Conservation (phyloP, 2,888 invertebrate species). For the Aleiodes testaceus region DNA sequence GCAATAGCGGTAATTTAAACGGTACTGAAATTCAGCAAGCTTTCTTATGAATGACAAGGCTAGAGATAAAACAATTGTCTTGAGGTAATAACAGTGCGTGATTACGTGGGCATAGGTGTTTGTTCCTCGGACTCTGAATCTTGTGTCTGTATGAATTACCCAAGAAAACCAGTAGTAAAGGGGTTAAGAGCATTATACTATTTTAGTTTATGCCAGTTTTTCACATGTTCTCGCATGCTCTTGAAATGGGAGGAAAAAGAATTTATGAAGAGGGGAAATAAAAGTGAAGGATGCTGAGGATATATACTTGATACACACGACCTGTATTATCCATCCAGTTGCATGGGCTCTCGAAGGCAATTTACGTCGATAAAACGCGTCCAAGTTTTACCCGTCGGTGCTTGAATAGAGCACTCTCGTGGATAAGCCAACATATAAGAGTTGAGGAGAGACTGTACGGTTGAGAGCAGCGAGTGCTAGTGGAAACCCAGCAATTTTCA, state of each 20-base stretch:
- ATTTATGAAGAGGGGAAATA: slow-evolving; percentile 32
- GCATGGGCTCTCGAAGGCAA: slow-evolving; percentile 62
- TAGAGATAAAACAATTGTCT: no score
- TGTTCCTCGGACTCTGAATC: no score
- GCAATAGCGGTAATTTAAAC: slow-evolving; percentile 10
- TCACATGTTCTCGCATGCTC: slow-evolving; percentile 7
- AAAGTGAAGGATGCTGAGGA: slow-evolving; percentile 32
- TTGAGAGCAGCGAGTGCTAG: slow-evolving; percentile 10
- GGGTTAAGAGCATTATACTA: slow-evolving; percentile 9
- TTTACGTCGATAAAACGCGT: slow-evolving; percentile 67
- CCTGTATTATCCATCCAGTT: slow-evolving; percentile 33
- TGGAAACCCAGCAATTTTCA: slow-evolving; percentile 61
- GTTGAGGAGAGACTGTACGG: not conserved
- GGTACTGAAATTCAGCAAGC: not conserved
- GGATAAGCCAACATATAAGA: slow-evolving; percentile 27
- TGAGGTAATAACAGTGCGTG: no score
- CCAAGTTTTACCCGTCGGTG: slow-evolving; percentile 37
- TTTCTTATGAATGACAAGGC: not conserved
- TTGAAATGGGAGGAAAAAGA: slow-evolving; percentile 23
- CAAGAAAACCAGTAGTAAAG: slow-evolving; percentile 20
- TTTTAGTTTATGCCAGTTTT: not conserved
- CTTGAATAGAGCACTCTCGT: slow-evolving; percentile 35
- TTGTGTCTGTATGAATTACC: not conserved
- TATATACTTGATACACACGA: slow-evolving; percentile 39
- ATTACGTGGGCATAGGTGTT: no score